Percentiles rank a stretch among this genome's conserved stretches.
Conservation (phyloP, 2,888 invertebrate genomes). For the Acanthopleura granulata region DNA sequence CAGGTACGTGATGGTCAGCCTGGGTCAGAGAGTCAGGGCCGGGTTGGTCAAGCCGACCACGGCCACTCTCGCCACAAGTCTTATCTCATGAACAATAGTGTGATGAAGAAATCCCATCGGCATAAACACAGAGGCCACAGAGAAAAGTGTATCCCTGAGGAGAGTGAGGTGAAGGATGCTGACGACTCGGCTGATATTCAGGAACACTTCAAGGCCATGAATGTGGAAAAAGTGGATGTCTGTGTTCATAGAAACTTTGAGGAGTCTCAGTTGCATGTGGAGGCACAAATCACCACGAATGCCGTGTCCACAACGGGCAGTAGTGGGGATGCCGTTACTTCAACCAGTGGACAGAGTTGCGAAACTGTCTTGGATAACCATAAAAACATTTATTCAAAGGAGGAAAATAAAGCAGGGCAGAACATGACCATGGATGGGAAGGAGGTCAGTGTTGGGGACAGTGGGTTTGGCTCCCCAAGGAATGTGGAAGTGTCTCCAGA, state of each 20-base stretch:
- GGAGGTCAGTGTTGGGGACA: slow-evolving; percentile 49
- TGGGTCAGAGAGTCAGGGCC: slow-evolving; percentile 11
- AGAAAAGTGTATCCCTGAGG: slow-evolving; percentile 17
- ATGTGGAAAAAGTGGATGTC: background rate
- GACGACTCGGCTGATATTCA: background rate
- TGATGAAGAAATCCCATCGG: slow-evolving; percentile 12
- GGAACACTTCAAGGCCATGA: background rate
- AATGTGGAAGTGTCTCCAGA: background rate
- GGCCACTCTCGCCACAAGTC: background rate
- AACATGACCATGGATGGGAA: slow-evolving; percentile 35
- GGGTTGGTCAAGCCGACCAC: slow-evolving; percentile 2
- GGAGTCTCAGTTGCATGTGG: background rate
- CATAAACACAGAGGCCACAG: slow-evolving; percentile 7
- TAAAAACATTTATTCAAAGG: background rate
- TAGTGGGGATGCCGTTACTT: slow-evolving; percentile 34
- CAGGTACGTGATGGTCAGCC: background rate
- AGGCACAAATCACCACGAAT: background rate
- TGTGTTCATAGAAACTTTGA: slow-evolving; percentile 18
- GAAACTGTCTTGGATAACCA: slow-evolving; percentile 42
- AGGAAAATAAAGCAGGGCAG: slow-evolving; percentile 32
- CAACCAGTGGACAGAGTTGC: slow-evolving; percentile 45
- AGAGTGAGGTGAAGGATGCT: background rate
- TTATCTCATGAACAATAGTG: slow-evolving; percentile 17
- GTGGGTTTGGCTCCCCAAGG: slow-evolving; percentile 56
- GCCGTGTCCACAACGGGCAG: slow-evolving; percentile 32